Evolutionary conservation across 2,113 vertebrate genomes (phyloP), one percentile per base, ranked within the genome.

Genomic region (Nettapus auritus): DNA sequence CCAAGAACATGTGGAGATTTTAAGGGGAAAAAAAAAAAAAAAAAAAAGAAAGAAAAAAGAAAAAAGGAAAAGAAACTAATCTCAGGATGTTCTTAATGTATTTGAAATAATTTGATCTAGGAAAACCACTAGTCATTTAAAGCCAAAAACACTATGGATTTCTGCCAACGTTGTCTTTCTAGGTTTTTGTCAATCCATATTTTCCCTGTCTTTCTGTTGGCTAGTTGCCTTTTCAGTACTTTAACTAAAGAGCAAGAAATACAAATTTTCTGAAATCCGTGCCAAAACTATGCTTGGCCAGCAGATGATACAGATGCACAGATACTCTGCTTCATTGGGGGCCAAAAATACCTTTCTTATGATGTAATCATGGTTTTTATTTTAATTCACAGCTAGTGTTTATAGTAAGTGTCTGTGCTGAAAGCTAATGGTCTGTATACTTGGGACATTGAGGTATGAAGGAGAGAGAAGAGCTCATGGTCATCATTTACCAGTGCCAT

Each of bases 151-250:
- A 52, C 16, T 59, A 17, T 86, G 73, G 64, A 60, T 86, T 95
- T 87, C 36, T 89, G 80, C 53, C 83, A 93, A 21, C 2, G 13
- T 69, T 62, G 25, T 69, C n/a, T 90, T 96, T 95, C 94, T 79
- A 95, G 76, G 80, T 89, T 93, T 95, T 28, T 84, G 46, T 66
- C 53, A 76, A 46, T 82, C 77, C 19, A 1, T 78, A 55, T 95
- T 79, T 94, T 75, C 48, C 48, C 31, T 25, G 18, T 53, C 73
- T 86, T 83, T 75, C 70, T 90, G 16, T 48, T 95, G 73, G 38
- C 64, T 79, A 76, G 62, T 86, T 90, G 89, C 29, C 42, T 94
- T 90, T 68, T 59, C 46, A 92, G 60, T 71, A 60, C 74, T 78
- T 80, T 62, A 91, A 70, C 50, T 67, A 36, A 53, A 87, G 56